Percentiles rank a stretch among this genome's conserved stretches.
These are phyloP conservation scores for Jacana jacana DNA, from an alignment of 2,113 vertebrate genomes.

Conservation along the genomic window DNA sequence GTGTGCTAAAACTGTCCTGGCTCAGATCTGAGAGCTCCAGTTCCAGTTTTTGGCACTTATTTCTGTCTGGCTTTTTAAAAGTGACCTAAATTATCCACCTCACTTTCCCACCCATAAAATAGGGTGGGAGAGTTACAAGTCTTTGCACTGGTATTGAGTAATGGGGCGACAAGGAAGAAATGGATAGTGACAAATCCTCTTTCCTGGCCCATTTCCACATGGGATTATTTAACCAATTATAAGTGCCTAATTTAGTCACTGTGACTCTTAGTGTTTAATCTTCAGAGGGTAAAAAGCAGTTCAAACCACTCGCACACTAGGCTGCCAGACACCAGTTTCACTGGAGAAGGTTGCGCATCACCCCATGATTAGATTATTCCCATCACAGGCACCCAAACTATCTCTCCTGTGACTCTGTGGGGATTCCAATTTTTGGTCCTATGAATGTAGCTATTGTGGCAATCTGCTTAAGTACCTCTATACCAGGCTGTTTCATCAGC, in stretches of 20 bases:
- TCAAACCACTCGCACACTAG: background rate
- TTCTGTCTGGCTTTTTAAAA: slow-evolving; percentile 33
- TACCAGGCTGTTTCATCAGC: background rate
- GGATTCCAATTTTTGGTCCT: fast-evolving
- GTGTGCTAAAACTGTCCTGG: slow-evolving; percentile 33
- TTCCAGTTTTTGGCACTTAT: slow-evolving; percentile 19
- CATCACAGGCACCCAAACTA: background rate
- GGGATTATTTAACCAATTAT: slow-evolving; percentile 45
- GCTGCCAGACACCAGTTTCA: background rate
- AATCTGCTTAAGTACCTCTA: background rate
- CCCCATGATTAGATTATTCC: background rate
- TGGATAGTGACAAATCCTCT: slow-evolving; percentile 28
- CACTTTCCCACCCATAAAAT: background rate
- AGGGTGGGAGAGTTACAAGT: background rate
- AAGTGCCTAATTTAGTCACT: slow-evolving; percentile 7
- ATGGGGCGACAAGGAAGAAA: background rate
- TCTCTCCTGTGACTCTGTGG: background rate
- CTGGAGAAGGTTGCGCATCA: background rate
- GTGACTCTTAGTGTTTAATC: background rate
- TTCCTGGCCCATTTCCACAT: slow-evolving; percentile 42
- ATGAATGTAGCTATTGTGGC: background rate
- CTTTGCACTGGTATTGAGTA: background rate
- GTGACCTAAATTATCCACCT: background rate
- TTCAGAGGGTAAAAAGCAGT: slow-evolving; percentile 2
- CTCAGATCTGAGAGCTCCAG: background rate